Conservation (phyloP, 2,888 invertebrate species). For the Dynastes maya region DNA sequence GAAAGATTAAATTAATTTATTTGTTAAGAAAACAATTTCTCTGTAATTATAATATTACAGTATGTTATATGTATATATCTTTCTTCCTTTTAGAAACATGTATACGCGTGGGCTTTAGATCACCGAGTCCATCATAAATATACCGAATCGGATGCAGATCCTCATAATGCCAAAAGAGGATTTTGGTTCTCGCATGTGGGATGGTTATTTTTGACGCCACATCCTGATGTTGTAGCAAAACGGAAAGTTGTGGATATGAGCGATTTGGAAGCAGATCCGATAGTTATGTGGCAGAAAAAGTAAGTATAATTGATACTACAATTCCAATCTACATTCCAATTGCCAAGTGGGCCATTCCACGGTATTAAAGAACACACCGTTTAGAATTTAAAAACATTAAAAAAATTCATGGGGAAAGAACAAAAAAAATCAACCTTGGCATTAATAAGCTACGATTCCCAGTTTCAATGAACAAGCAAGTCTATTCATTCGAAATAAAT, state of each 20-base stretch:
- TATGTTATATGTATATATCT: neutral
- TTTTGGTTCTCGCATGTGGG: conserved; percentile 89
- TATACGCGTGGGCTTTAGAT: conserved; percentile 90
- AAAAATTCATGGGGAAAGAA: no score
- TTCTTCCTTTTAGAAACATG: conserved; percentile 77
- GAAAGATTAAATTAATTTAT: no score
- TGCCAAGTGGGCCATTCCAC: no score
- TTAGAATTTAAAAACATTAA: no score
- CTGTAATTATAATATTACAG: no score
- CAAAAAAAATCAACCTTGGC: no score
- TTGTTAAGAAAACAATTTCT: no score
- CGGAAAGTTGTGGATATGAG: conserved; percentile 79
- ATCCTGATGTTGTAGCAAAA: conserved; percentile 82
- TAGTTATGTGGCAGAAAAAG: conserved; percentile 85
- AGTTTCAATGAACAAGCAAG: no score
- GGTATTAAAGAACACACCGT: no score
- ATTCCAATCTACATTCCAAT: no score
- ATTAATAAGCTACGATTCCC: no score
- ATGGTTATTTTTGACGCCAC: conserved; percentile 91
- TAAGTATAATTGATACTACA: conserved; percentile 59
- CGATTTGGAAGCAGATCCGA: conserved; percentile 81
- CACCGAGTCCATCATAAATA: conserved; percentile 93
- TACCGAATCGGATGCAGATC: conserved; percentile 89
- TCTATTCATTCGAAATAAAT: no score
- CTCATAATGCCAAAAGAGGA: conserved; percentile 87